phyloP scores from a whole-genome alignment of 2,888 invertebrate genomes.

The Euplexia lucipara region DNA sequence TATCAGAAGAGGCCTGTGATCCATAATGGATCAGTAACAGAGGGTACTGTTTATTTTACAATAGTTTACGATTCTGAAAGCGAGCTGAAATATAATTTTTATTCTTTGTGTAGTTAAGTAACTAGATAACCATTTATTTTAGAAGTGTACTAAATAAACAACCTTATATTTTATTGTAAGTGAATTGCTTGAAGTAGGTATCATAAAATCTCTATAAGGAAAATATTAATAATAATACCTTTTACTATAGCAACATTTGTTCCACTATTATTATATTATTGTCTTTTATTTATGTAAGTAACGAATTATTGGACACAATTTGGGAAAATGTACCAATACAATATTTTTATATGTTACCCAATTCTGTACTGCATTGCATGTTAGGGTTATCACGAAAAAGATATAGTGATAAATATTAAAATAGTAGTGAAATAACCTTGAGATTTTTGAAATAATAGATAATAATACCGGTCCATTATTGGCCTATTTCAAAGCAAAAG shows the following conservation, averaged over 20 bases:
- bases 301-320: constrained; percentile 53
- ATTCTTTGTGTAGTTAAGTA: no score
- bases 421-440: no score
- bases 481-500: no score
- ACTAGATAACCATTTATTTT: background rate
- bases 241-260: constrained; percentile 15
- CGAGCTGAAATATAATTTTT: no score
- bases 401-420: no score
- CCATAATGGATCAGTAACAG: no score
- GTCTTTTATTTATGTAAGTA: constrained; percentile 50
- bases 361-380: constrained; percentile 45
- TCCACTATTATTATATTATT: constrained; percentile 38
- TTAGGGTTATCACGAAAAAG: constrained; percentile 32
- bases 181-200: constrained; percentile 21
- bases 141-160: background rate
- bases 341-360: constrained; percentile 53
- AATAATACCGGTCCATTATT: no score
- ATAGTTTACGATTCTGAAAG: no score
- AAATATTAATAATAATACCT: constrained; percentile 32
- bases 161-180: constrained; percentile 1
- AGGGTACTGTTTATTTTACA: no score
- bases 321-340: constrained; percentile 48
- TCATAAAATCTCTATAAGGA: constrained; percentile 38
- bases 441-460: no score
- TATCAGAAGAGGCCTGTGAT: no score